Evolutionary conservation across 2,888 invertebrate species (phyloP).

Genomic region (Lasioglossum zephyrum): DNA sequence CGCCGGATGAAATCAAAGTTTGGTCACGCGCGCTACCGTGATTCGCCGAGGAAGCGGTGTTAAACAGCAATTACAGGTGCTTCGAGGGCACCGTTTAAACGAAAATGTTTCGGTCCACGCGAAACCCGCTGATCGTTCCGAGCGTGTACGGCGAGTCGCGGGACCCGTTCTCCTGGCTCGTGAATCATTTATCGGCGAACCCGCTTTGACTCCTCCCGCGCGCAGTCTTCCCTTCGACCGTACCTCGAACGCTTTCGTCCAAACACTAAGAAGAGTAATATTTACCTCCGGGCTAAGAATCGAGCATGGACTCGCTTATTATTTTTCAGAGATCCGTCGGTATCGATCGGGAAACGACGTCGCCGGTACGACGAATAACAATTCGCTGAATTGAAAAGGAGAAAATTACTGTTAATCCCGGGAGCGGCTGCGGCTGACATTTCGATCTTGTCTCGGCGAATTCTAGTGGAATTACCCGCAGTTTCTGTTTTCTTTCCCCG

Average conservation of each 20-base stretch:
- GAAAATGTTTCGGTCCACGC: background rate
- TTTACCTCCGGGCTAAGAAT: background rate
- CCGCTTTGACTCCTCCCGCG: background rate
- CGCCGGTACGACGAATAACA: background rate
- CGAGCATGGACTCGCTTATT: background rate
- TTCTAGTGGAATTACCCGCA: slow-evolving; percentile 44
- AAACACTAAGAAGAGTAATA: background rate
- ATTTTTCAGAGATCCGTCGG: slow-evolving; percentile 3
- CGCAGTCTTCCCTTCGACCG: background rate
- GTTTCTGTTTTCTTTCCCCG: slow-evolving; percentile 44
- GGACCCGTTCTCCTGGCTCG: background rate
- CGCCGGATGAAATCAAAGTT: background rate
- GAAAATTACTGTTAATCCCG: slow-evolving; percentile 8
- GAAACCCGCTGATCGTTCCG: background rate
- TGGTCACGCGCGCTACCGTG: background rate
- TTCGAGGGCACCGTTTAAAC: background rate
- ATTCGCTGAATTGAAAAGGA: slow-evolving; percentile 3
- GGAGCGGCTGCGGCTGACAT: slow-evolving; percentile 33
- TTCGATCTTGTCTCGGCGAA: slow-evolving; percentile 31
- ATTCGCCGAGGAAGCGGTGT: background rate
- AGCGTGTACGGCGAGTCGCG: background rate
- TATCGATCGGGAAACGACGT: background rate
- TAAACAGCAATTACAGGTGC: background rate
- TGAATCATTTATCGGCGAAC: slow-evolving; percentile 3
- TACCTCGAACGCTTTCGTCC: background rate